Percentiles rank a stretch among this genome's conserved stretches.
phyloP scores from a whole-genome alignment of 1,140 invertebrate species.

The Bombus fervidus region DNA sequence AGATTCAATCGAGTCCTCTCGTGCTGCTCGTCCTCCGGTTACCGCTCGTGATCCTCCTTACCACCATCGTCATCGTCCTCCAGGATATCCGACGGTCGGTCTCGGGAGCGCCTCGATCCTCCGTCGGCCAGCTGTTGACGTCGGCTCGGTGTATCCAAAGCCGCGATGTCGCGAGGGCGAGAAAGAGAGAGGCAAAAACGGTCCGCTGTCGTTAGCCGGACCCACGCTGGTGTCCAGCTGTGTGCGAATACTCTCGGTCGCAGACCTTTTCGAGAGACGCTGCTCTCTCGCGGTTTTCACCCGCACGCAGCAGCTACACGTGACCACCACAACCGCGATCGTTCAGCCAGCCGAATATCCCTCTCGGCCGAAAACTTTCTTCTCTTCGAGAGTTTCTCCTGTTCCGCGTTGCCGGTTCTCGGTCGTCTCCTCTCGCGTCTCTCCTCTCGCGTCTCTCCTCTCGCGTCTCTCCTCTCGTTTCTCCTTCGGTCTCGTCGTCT shows the following conservation, averaged over 20 bases:
- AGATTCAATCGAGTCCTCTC: constrained; percentile 61
- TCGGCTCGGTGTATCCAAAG: neutral
- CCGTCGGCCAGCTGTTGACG: neutral
- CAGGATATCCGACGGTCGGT: constrained; percentile 21
- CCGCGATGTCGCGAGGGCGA: neutral
- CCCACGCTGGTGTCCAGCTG: neutral
- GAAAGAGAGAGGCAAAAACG: neutral
- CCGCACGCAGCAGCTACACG: constrained; percentile 45
- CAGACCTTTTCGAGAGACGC: neutral
- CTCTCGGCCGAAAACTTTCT: constrained; percentile 42
- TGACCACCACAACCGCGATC: constrained; percentile 39
- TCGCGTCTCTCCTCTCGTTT: neutral
- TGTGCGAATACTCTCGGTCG: no score
- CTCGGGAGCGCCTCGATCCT: neutral
- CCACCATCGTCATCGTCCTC: constrained; percentile 44
- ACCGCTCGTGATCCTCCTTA: constrained; percentile 32
- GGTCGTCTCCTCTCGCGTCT: neutral
- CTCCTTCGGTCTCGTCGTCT: neutral
- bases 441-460: neutral
- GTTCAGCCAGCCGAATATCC: constrained; percentile 40
- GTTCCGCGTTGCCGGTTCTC: neutral
- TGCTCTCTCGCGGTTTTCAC: constrained; percentile 42
- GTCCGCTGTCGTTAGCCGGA: neutral
- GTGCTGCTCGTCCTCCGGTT: constrained; percentile 49
- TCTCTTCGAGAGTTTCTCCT: constrained; percentile 49